Evolutionary conservation across 2,113 vertebrate genomes (phyloP), one percentile per base, ranked within the genome.

Genomic region (Xerus inauris): DNA sequence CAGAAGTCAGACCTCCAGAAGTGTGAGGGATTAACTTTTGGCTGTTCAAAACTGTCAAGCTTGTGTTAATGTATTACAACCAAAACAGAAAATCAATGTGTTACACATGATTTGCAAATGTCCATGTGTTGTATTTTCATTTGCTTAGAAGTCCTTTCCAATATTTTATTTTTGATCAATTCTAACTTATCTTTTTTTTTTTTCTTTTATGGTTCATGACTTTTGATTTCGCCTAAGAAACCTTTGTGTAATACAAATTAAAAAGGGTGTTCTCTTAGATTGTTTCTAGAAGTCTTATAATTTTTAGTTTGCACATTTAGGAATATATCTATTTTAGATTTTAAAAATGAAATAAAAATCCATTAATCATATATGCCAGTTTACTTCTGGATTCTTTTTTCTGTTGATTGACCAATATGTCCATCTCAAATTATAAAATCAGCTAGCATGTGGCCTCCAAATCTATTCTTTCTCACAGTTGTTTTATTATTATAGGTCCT

Each of bases 11-110:
- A 51, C 26, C 14, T 65, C 3, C 59, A 32, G 24, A 16, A 73
- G 26, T 32, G 1, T 49, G 22, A 54, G 0, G 28, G 9, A 32
- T 40, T 38, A 5, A 38, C 6, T 7, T 1, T n/a, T 8, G 47
- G 19, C 8, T 88, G 12, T 64, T 49, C 20, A 65, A 38, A 65
- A 13, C 35, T 57, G 65, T 26, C 30, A 76, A 38, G 22, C 28
- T 30, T 89, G 73, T 38, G 4, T 28, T 49, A 49, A 40, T 59
- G 38, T 59, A 10, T 87, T 73, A 42, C 2, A 49, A 4, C 3
- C 13, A 22, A 11, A 24, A 42, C 24, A 30, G 26, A 38, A 59
- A 73, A 42, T 5, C 12, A 32, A 22, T 59, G 38, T 42, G 24
- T 59, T 3, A 57, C 11, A 16, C 5, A 59, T 12, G 16, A 73